Percentiles rank a stretch among this genome's conserved stretches.
phyloP scores from a whole-genome alignment of 2,888 invertebrate genomes.

The Cheilosia grossa region DNA sequence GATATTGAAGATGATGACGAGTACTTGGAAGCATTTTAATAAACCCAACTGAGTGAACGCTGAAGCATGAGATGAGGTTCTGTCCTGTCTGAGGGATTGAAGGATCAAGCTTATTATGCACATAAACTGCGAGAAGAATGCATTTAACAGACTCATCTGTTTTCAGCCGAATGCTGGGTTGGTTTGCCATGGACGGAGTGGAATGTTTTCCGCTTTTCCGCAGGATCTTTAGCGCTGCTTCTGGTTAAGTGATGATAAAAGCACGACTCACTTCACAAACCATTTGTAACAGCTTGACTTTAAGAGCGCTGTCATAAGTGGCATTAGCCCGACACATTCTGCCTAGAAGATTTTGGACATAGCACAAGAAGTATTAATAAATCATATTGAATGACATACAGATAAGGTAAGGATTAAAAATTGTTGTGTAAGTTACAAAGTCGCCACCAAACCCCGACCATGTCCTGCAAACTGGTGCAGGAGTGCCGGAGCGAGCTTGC shows the following conservation, averaged over 20 bases:
- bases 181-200: neutral
- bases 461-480: too few species aligned
- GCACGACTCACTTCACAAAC: slow-evolving; percentile 1
- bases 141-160: slow-evolving; percentile 35
- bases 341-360: too few species aligned
- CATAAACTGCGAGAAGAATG: slow-evolving; percentile 20
- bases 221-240: neutral
- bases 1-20: slow-evolving; percentile 44
- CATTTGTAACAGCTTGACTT: slow-evolving; percentile 20
- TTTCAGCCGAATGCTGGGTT: slow-evolving; percentile 16
- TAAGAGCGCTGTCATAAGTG: neutral
- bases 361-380: too few species aligned
- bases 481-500: too few species aligned
- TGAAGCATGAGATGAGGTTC: slow-evolving; percentile 11
- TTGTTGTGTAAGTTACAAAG: too few species aligned
- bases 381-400: too few species aligned
- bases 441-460: too few species aligned
- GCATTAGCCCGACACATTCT: too few species aligned
- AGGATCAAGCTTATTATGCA: slow-evolving; percentile 47
- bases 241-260: slow-evolving; percentile 1
- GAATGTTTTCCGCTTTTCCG: neutral
- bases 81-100: slow-evolving; percentile 31
- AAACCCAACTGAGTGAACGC: slow-evolving; percentile 37
- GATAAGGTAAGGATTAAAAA: too few species aligned
- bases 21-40: slow-evolving; percentile 48